phyloP scores from a whole-genome alignment of 2,888 invertebrate genomes.

The Anorthoa munda region DNA sequence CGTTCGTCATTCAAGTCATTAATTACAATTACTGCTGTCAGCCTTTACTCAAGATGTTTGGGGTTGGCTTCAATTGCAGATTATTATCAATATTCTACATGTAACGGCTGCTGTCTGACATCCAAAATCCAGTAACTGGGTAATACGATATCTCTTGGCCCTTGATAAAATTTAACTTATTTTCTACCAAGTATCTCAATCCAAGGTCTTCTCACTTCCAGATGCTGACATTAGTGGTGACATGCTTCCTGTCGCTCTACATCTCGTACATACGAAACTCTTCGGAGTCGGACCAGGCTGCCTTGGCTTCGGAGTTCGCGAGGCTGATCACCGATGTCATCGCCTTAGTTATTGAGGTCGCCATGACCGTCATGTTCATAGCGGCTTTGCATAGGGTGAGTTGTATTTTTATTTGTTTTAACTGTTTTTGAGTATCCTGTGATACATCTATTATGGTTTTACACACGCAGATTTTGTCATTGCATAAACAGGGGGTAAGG shows the following conservation, averaged over 20 bases:
- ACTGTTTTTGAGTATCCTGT: neutral
- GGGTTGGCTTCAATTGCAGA: too few relatives aligned
- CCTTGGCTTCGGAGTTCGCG: conserved; percentile 78
- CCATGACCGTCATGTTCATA: conserved; percentile 82
- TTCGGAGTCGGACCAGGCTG: conserved; percentile 67
- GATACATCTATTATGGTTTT: neutral
- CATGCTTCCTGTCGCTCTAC: conserved; percentile 82
- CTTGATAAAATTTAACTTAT: neutral
- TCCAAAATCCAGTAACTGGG: neutral
- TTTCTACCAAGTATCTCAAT: neutral
- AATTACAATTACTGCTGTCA: neutral
- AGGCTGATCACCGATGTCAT: conserved; percentile 82
- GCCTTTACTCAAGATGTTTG: too few relatives aligned
- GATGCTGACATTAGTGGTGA: conserved; percentile 81
- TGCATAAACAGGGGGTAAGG: too few relatives aligned
- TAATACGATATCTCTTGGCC: neutral
- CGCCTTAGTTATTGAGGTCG: conserved; percentile 80
- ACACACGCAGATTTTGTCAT: neutral
- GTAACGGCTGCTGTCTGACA: neutral
- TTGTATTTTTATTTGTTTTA: neutral
- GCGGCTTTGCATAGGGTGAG: conserved; percentile 84
- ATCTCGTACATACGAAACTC: conserved; percentile 78
- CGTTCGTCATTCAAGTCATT: too few relatives aligned
- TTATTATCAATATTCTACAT: too few relatives aligned
- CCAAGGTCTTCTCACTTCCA: conserved; percentile 69